Conservation (phyloP, 2,797 vertebrate species). For the Darevskia mixta region DNA sequence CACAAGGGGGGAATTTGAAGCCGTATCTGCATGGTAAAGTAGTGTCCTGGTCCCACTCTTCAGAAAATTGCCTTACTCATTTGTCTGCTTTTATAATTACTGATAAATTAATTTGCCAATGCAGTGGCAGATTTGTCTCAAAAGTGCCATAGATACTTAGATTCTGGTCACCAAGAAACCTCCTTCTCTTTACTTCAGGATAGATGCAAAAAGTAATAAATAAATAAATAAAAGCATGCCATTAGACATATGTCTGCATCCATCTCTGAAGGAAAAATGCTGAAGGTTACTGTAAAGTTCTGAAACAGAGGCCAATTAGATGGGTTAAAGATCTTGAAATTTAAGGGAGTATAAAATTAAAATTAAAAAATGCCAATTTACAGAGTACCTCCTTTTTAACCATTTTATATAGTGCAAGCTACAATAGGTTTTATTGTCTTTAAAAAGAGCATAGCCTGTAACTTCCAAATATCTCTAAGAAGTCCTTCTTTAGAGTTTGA, state of each 20-base stretch:
- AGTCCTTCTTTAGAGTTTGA: slow-evolving; percentile 17
- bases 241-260: slow-evolving; percentile 19
- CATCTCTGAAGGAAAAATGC: not conserved
- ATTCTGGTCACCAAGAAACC: not conserved
- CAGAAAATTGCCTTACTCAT: too few relatives aligned
- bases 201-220: too few relatives aligned
- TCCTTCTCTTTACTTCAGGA: too few relatives aligned
- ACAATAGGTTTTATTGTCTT: slow-evolving; percentile 38
- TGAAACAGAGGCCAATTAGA: not conserved
- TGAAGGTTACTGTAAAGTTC: slow-evolving; percentile 22
- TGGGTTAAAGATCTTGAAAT: slow-evolving; percentile 32
- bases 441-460: slow-evolving; percentile 37
- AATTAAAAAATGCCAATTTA: not conserved
- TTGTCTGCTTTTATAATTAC: not conserved
- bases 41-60: too few relatives aligned
- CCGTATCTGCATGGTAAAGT: not conserved
- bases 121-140: not conserved
- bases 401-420: not conserved
- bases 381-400: slow-evolving; percentile 35
- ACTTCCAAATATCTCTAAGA: slow-evolving; percentile 55
- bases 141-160: not conserved
- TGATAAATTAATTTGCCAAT: not conserved
- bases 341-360: not conserved
- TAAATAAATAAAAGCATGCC: not conserved
- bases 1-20: too few relatives aligned